A percentile compares a stretch with the other conserved stretches of the same genome.
Evolutionary conservation across 2,888 invertebrate genomes (phyloP).

Genomic region (Drosophila atroscutellata): DNA sequence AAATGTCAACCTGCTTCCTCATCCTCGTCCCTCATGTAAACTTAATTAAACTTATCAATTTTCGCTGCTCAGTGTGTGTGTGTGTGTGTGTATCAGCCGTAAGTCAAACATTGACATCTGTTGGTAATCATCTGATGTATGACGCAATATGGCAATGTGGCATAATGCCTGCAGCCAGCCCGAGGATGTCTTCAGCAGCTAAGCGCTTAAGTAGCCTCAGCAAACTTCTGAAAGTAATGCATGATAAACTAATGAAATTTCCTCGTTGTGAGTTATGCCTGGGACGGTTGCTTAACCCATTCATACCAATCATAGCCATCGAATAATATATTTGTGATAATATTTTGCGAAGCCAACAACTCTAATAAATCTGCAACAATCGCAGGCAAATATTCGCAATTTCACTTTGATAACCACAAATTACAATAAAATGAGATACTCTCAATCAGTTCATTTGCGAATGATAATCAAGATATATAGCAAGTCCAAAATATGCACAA

Average conservation of each 20-base stretch:
- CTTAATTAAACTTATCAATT: slow-evolving; percentile 78
- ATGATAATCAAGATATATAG: neutral
- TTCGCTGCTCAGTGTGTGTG: slow-evolving; percentile 1
- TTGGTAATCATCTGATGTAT: slow-evolving; percentile 30
- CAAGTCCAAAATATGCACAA: neutral
- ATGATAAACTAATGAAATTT: slow-evolving; percentile 13
- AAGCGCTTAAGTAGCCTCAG: slow-evolving; percentile 2
- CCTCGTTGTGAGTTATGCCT: neutral
- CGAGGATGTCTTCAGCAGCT: slow-evolving; percentile 15
- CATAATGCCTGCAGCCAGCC: slow-evolving; percentile 23
- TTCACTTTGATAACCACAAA: neutral
- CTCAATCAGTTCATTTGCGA: neutral
- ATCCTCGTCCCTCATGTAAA: slow-evolving; percentile 51
- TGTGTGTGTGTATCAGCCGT: slow-evolving; percentile 29
- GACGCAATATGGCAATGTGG: slow-evolving; percentile 24
- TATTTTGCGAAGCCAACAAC: neutral
- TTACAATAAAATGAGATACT: neutral
- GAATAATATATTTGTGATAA: no score
- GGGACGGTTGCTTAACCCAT: neutral
- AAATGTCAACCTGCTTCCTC: slow-evolving; percentile 23
- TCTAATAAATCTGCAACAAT: neutral
- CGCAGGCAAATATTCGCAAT: neutral
- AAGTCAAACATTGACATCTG: slow-evolving; percentile 67
- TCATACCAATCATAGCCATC: neutral
- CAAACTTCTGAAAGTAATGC: slow-evolving; percentile 28